phyloP scores from a whole-genome alignment of 1,140 invertebrate species.

The Matsumurasca onukii region DNA sequence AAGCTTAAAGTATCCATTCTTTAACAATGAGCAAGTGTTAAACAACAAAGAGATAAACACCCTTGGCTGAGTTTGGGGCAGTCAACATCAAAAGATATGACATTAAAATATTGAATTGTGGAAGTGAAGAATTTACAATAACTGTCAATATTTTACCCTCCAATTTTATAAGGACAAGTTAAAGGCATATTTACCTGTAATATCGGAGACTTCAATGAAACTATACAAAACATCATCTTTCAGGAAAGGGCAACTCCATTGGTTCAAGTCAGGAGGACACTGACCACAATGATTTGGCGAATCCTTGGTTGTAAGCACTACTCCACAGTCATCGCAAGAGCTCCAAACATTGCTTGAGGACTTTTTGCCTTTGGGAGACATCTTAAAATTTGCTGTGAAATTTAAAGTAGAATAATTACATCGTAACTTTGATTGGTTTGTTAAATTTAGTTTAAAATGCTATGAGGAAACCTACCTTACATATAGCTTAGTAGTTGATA shows the following conservation, averaged over 20 bases:
- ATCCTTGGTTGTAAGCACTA: not conserved
- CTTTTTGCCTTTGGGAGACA: not conserved
- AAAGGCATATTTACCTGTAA: constrained; percentile 11
- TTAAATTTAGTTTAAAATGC: too few species aligned
- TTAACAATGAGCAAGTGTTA: not conserved
- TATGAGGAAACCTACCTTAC: too few species aligned
- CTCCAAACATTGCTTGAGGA: not conserved
- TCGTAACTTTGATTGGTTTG: too few species aligned
- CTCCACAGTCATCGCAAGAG: not conserved
- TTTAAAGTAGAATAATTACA: not conserved
- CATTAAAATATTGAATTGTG: not conserved
- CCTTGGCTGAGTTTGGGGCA: not conserved
- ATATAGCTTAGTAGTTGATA: too few species aligned
- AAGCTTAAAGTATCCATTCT: too few species aligned
- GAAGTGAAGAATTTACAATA: not conserved
- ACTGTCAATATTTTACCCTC: too few species aligned
- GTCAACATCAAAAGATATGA: not conserved
- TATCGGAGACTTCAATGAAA: not conserved
- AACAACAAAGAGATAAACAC: not conserved
- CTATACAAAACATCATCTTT: not conserved
- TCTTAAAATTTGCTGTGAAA: not conserved
- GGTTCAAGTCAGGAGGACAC: constrained; percentile 1
- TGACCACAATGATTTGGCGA: not conserved
- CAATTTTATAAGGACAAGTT: too few species aligned
- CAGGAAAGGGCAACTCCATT: not conserved